These are phyloP conservation scores for Xestia rhomboidea DNA, from an alignment of 2,888 invertebrate species.

Conservation along the genomic window DNA sequence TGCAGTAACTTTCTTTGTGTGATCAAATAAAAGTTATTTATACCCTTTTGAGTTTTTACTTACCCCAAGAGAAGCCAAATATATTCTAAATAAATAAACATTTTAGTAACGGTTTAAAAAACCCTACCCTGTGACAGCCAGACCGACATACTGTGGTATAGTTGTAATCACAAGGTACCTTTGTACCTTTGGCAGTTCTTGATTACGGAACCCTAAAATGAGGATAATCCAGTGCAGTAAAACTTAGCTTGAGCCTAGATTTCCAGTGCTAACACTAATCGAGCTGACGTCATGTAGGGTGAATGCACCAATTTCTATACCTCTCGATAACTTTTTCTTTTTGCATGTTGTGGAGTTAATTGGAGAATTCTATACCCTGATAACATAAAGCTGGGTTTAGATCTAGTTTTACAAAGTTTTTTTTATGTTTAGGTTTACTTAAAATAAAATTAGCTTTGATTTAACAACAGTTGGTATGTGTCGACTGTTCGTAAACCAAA, in stretches of 20 bases:
- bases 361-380: neutral
- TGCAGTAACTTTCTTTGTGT: neutral
- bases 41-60: neutral
- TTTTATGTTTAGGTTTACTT: neutral
- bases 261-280: slow-evolving; percentile 49
- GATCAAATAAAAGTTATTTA: too few relatives aligned
- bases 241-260: slow-evolving; percentile 54
- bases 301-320: slow-evolving; percentile 22
- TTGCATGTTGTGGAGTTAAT: neutral
- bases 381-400: neutral
- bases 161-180: neutral
- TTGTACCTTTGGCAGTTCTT: neutral
- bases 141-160: neutral
- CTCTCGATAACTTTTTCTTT: neutral
- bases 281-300: slow-evolving; percentile 51
- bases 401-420: neutral
- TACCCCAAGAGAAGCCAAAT: neutral
- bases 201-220: slow-evolving; percentile 11
- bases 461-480: neutral
- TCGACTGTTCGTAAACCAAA: neutral
- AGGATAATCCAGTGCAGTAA: slow-evolving; percentile 30
- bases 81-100: neutral
- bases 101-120: neutral
- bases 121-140: neutral
- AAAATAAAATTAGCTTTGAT: neutral